Evolutionary conservation across 2,888 invertebrate genomes (phyloP).

Genomic region (Cerastis leucographa): DNA sequence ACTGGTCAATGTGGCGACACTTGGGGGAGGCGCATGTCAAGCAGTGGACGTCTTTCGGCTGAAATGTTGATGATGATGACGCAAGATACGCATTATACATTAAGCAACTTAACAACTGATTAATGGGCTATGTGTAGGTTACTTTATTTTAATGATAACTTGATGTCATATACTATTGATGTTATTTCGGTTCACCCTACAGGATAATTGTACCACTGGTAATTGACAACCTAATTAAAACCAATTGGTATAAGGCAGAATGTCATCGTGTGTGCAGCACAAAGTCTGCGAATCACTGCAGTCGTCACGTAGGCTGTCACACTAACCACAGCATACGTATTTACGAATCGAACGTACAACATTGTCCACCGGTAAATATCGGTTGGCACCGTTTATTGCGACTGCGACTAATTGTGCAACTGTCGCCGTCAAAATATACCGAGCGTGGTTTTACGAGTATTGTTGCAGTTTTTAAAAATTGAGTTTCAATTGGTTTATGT

Average conservation of each 20-base stretch:
- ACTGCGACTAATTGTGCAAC: slow-evolving; percentile 57
- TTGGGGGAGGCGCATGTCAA: too few relatives aligned
- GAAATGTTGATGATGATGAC: too few relatives aligned
- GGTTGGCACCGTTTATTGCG: slow-evolving; percentile 55
- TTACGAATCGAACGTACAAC: slow-evolving; percentile 53
- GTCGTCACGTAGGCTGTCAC: slow-evolving; percentile 9
- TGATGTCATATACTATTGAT: background rate
- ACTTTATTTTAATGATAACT: background rate
- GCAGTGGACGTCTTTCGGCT: too few relatives aligned
- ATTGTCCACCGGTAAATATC: slow-evolving; percentile 55
- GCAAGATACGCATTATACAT: too few relatives aligned
- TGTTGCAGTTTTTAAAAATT: slow-evolving; percentile 51
- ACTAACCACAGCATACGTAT: slow-evolving; percentile 33
- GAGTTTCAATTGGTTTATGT: slow-evolving; percentile 21
- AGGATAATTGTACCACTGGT: background rate
- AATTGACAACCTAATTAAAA: background rate
- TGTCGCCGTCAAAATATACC: slow-evolving; percentile 60
- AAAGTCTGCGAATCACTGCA: background rate
- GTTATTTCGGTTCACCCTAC: background rate
- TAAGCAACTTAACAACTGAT: too few relatives aligned
- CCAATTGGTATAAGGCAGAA: too few relatives aligned
- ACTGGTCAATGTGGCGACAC: too few relatives aligned
- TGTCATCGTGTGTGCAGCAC: background rate
- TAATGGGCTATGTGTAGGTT: background rate
- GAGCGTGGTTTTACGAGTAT: slow-evolving; percentile 56